Base-by-base conservation (phyloP, 2,888 invertebrate species). In the Hetaerina titia region DNA sequence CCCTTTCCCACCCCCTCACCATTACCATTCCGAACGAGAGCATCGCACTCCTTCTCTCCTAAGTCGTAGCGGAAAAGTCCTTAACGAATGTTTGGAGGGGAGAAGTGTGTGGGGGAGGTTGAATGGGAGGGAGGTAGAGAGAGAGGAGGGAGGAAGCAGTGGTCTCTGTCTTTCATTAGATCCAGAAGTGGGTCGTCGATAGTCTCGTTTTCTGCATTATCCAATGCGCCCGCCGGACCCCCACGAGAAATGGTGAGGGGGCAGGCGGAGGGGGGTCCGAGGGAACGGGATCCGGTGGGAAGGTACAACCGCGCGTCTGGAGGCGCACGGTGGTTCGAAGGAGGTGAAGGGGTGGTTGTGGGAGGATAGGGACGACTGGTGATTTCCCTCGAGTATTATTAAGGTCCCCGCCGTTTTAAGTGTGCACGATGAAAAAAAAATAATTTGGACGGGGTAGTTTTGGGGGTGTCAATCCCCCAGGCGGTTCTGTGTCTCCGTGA, bases 21-120 rank as follows among this genome's bases (percentile, higher is more conserved):
- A 64, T 64, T 64, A 56, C 92, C 92, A 74, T 74, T 92, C 69
- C 19, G 69, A 92, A 92, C 92, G 92, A 74, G 92, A 92, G 64
- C 64, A 90, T 90, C 90, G 90, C 90, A 58, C 90, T 90, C 90
- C 63, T 60, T 60, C 45, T 45, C 45, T n/a, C 69, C 5, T 5
- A 69, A n/a, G 19, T 19, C 6, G 17, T n/a, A 19, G 45, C 64
- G 31, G 64, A 64, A 64, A 92, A 74, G 57, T 74, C 92, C 57
- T 74, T 92, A 92, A 92, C 74, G 92, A 92, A 92, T 22, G 57
- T 58, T 56, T 58, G 19, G 69, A 11, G 69, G n/a, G 69, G n/a
- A n/a, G n/a, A 5, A 69, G 69, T 7, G 69, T 64, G 64, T 15
- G 64, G 22, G 45, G 45, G 45, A 45, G 45, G 45, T 11, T 13